Conservation (phyloP, 1,140 invertebrate genomes). For the Euwallacea similis region DNA sequence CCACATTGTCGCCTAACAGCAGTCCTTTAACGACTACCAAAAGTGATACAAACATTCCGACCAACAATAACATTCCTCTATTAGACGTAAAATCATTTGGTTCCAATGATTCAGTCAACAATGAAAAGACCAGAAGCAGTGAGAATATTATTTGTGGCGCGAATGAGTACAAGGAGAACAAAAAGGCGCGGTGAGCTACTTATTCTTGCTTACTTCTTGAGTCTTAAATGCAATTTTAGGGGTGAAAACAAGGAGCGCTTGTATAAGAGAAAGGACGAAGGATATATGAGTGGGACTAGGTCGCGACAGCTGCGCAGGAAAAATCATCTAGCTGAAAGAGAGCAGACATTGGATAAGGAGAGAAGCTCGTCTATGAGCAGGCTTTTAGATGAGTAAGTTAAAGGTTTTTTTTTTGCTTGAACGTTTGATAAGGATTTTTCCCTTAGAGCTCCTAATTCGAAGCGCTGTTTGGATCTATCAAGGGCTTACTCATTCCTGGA, state of each 20-base stretch:
- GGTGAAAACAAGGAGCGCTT: constrained; percentile 62
- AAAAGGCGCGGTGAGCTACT: constrained; percentile 12
- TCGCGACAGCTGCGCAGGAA: constrained; percentile 56
- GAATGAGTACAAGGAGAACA: constrained; percentile 18
- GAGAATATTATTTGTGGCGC: constrained; percentile 26
- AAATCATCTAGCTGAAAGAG: constrained; percentile 51
- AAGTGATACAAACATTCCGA: constrained; percentile 53
- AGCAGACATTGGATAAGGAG: constrained; percentile 65
- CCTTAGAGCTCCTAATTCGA: constrained; percentile 47
- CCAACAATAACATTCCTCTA: constrained; percentile 39
- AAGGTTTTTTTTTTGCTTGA: constrained; percentile 2
- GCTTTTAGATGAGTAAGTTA: constrained; percentile 71
- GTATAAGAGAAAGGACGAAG: constrained; percentile 70
- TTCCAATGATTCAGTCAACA: constrained; percentile 42
- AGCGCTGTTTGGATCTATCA: constrained; percentile 69
- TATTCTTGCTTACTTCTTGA: neutral
- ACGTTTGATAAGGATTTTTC: neutral
- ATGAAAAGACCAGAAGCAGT: constrained; percentile 16
- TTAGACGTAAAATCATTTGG: constrained; percentile 38
- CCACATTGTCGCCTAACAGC: constrained; percentile 49
- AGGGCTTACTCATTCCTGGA: constrained; percentile 87
- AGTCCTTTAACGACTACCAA: constrained; percentile 47
- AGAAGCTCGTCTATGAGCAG: constrained; percentile 83
- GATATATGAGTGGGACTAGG: constrained; percentile 53
- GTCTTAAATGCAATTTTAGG: constrained; percentile 45